Conservation (phyloP, 2,888 invertebrate genomes). For the Hirtodrosophila alboralis region DNA sequence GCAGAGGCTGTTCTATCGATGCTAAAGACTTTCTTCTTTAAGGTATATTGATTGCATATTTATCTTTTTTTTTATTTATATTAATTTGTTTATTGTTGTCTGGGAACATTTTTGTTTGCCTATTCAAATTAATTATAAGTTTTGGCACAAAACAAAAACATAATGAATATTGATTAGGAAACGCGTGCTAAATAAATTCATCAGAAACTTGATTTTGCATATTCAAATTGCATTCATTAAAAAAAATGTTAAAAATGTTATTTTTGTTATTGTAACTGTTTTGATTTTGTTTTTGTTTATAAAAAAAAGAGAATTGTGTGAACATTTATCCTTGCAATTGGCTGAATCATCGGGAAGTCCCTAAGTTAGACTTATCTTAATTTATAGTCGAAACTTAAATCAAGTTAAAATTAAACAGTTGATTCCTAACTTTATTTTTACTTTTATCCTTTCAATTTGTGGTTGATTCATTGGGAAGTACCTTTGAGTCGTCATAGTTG, state of each 20-base stretch:
- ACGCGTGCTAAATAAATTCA: constrained; percentile 11
- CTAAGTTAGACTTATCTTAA: constrained; percentile 6
- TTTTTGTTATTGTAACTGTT: not conserved
- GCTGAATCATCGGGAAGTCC: constrained; percentile 38
- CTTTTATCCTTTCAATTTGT: no score
- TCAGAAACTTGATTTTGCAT: constrained; percentile 24
- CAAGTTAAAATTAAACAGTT: not conserved
- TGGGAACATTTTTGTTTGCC: no score
- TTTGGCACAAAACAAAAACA: not conserved
- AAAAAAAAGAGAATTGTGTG: constrained; percentile 2
- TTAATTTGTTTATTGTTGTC: no score
- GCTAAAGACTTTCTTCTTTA: constrained; percentile 86
- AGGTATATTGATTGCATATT: constrained; percentile 71
- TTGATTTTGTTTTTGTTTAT: not conserved
- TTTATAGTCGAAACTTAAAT: constrained; percentile 1
- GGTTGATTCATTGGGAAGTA: no score
- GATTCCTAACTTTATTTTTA: no score
- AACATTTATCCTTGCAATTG: constrained; percentile 37
- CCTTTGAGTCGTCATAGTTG: no score
- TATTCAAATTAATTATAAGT: constrained; percentile 7
- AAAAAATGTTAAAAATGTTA: not conserved
- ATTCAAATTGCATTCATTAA: constrained; percentile 26
- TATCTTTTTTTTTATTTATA: not conserved
- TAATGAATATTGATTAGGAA: constrained; percentile 28
- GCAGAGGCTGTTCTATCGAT: constrained; percentile 85